Conservation (phyloP, 2,113 vertebrate genomes). For the Machaerirhynchus nigripectus region DNA sequence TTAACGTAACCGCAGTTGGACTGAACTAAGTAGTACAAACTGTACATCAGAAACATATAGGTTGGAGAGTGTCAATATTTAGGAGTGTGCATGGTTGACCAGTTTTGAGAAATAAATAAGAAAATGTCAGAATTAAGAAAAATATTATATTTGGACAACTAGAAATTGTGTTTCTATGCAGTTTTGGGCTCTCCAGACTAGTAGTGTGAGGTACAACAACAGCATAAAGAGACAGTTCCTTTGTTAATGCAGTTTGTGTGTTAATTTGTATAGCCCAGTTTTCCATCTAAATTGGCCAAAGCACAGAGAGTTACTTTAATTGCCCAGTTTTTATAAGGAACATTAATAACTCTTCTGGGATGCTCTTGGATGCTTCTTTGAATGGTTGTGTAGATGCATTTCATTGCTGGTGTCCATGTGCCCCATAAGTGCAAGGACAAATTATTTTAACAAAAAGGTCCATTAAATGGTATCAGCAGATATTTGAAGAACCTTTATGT, state of each 20-base stretch:
- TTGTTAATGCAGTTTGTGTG: not conserved
- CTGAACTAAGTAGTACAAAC: not conserved
- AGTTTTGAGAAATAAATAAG: not conserved
- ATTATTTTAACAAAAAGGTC: not conserved
- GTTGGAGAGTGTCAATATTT: not conserved
- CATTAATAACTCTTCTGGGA: not conserved
- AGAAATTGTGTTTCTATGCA: not conserved
- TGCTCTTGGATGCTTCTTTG: not conserved
- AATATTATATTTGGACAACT: not conserved
- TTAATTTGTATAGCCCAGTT: not conserved
- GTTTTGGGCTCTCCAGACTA: not conserved
- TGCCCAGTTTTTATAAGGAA: not conserved
- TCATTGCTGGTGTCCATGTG: not conserved
- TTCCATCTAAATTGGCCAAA: not conserved
- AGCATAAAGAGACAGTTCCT: not conserved
- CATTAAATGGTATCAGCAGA: not conserved
- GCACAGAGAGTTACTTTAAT: not conserved
- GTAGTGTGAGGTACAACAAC: not conserved
- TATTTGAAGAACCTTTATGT: not conserved
- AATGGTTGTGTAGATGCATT: not conserved
- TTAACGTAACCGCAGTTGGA: not conserved
- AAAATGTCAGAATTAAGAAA: not conserved
- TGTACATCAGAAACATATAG: not conserved
- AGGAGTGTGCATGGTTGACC: not conserved
- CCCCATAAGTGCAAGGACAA: not conserved